Evolutionary conservation across 2,888 invertebrate species (phyloP).

Genomic region (Melinopterus prodromus): DNA sequence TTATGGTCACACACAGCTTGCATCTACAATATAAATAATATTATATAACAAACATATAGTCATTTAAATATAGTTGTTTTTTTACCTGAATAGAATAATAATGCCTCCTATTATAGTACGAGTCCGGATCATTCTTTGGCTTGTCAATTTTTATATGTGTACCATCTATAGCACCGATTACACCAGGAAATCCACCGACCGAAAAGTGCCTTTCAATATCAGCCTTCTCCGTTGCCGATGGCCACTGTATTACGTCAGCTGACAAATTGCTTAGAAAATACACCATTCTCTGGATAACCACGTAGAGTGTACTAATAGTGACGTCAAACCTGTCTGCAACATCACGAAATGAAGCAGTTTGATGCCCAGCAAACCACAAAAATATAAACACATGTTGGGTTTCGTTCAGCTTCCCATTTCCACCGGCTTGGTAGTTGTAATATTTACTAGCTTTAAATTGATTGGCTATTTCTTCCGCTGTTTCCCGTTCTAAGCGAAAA

Average conservation of each 20-base stretch:
- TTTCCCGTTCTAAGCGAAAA: not conserved
- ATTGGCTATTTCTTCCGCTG: not conserved
- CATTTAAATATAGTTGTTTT: not conserved
- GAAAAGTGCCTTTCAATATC: constrained; percentile 30
- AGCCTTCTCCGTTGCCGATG: constrained; percentile 30
- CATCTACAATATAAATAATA: constrained; percentile 28
- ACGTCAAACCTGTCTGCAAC: constrained; percentile 39
- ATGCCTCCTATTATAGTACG: constrained; percentile 17
- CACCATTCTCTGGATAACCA: constrained; percentile 27
- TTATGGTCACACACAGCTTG: constrained; percentile 33
- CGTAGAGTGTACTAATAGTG: constrained; percentile 35
- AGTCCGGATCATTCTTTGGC: constrained; percentile 19
- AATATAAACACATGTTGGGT: not conserved
- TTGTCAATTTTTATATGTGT: constrained; percentile 24
- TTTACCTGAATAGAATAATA: constrained; percentile 33
- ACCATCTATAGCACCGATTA: constrained; percentile 26
- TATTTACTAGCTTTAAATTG: not conserved
- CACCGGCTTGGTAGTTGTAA: not conserved
- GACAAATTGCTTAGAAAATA: constrained; percentile 35
- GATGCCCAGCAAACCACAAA: constrained; percentile 28
- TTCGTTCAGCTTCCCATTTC: not conserved
- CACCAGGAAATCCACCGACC: constrained; percentile 9
- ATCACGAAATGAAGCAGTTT: constrained; percentile 37
- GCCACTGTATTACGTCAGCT: constrained; percentile 35
- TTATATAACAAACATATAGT: constrained; percentile 7